These are phyloP conservation scores for Heterodera filipjevi DNA, from an alignment of 2,888 invertebrate genomes.

Conservation along the genomic window DNA sequence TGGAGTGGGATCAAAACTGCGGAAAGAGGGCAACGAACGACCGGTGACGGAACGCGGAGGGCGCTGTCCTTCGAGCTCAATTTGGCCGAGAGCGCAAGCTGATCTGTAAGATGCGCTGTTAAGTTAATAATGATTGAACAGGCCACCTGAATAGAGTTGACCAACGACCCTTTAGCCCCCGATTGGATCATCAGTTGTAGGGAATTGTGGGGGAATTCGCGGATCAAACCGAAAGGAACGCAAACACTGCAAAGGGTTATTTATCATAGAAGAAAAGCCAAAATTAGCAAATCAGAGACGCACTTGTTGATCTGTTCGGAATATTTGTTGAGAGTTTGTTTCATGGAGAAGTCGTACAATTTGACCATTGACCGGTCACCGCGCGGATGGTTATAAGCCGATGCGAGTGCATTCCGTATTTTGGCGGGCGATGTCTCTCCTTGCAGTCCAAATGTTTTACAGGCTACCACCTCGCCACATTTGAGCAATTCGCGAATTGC, in stretches of 20 bases:
- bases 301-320: constrained; percentile 88
- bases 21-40: constrained; percentile 84
- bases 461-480: constrained; percentile 68
- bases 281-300: constrained; percentile 19
- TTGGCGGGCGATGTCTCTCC: constrained; percentile 69
- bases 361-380: constrained; percentile 71
- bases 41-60: constrained; percentile 94
- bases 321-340: constrained; percentile 78
- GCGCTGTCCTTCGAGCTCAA: constrained; percentile 86
- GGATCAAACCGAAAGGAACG: constrained; percentile 80
- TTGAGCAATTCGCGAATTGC: constrained; percentile 59
- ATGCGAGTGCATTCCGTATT: constrained; percentile 55
- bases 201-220: constrained; percentile 89
- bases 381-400: constrained; percentile 60
- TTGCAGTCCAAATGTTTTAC: constrained; percentile 69
- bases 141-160: constrained; percentile 66
- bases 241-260: constrained; percentile 74
- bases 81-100: constrained; percentile 95
- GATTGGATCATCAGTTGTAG: constrained; percentile 98
- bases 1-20: constrained; percentile 60
- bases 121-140: not conserved
- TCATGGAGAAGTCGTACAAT: constrained; percentile 79
- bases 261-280: too few species aligned
- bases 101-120: constrained; percentile 73
- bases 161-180: constrained; percentile 97